phyloP scores from a whole-genome alignment of 2,888 invertebrate species.

The Chloromyia formosa region DNA sequence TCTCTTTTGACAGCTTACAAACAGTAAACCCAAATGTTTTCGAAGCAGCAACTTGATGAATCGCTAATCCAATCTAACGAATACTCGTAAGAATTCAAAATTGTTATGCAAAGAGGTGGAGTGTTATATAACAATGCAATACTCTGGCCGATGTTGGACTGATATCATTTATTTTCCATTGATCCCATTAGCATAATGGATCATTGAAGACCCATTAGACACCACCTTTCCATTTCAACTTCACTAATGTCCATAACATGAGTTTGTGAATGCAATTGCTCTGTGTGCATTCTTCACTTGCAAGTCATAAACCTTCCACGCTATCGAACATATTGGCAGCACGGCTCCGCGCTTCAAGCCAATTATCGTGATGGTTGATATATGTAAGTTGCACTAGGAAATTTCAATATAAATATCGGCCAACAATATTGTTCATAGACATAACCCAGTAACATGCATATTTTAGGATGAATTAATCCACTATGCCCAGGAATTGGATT shows the following conservation, averaged over 20 bases:
- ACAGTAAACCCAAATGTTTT: too few species aligned
- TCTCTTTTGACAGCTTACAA: too few species aligned
- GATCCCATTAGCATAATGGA: background rate
- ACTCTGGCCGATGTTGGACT: background rate
- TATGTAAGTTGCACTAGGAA: constrained; percentile 2
- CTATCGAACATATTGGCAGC: too few species aligned
- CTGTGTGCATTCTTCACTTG: too few species aligned
- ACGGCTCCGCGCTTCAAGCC: background rate
- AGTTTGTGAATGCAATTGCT: constrained; percentile 2
- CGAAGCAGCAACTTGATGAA: background rate
- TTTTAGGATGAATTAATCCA: constrained; percentile 26
- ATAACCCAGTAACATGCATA: background rate
- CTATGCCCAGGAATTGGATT: background rate
- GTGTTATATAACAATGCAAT: background rate
- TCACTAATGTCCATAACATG: background rate
- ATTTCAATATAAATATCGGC: background rate
- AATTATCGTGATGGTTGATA: too few species aligned
- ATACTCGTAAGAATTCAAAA: background rate
- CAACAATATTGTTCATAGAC: background rate
- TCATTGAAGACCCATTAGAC: too few species aligned
- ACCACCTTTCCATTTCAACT: constrained; percentile 1
- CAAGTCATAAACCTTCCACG: too few species aligned
- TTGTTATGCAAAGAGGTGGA: constrained; percentile 2
- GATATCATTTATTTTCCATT: constrained; percentile 15
- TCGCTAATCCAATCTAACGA: background rate